Percentiles rank a stretch among this genome's conserved stretches.
Evolutionary conservation across 2,888 invertebrate genomes (phyloP).

Genomic region (Endotricha flammealis): DNA sequence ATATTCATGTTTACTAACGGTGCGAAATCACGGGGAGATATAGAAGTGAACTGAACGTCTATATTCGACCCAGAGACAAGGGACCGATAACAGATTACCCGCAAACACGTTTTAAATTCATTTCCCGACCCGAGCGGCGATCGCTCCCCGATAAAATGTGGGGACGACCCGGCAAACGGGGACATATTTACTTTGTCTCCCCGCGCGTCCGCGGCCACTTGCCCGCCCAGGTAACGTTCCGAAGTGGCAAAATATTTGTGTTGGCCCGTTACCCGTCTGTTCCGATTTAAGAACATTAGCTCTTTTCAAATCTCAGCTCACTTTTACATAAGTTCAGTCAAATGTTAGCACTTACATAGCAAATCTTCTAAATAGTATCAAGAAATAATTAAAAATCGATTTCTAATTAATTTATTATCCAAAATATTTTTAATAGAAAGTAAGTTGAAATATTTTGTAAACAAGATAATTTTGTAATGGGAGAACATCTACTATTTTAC

Average conservation of each 20-base stretch:
- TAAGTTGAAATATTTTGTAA: no score
- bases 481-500: no score
- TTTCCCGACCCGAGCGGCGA: conserved; percentile 76
- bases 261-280: conserved; percentile 63
- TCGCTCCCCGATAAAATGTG: conserved; percentile 77
- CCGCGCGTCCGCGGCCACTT: conserved; percentile 68
- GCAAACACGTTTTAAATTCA: conserved; percentile 79
- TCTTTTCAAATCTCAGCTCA: conserved; percentile 47
- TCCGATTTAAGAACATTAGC: conserved; percentile 69
- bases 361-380: no score
- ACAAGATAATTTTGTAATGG: no score
- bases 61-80: conserved; percentile 73
- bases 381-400: no score
- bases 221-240: conserved; percentile 72
- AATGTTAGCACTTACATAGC: no score
- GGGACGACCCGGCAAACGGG: conserved; percentile 69
- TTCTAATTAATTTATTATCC: no score
- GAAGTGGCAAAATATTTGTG: conserved; percentile 75
- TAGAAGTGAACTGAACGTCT: conserved; percentile 63
- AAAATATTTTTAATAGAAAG: no score
- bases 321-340: conserved; percentile 26
- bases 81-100: conserved; percentile 79
- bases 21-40: conserved; percentile 59
- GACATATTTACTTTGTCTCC: conserved; percentile 78
- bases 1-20: conserved; percentile 24